Percentiles rank a stretch among this genome's conserved stretches.
Conservation (phyloP, 2,113 vertebrate species). For the Colossoma macropomum region DNA sequence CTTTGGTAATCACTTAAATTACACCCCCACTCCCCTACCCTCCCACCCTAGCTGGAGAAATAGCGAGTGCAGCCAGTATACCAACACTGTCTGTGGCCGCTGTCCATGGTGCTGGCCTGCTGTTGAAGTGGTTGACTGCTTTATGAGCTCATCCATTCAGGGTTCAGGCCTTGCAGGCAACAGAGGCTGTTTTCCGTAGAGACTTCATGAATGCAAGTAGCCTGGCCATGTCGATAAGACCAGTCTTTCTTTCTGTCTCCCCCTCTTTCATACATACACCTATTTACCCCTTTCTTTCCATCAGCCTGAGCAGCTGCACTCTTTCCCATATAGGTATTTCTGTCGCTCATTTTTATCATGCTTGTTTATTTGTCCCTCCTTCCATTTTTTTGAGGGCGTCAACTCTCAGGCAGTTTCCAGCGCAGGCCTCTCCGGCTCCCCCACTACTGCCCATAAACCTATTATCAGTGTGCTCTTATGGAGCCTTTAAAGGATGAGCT, state of each 20-base stretch:
- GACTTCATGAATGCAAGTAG: neutral
- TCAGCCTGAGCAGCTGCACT: neutral
- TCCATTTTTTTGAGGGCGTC: neutral
- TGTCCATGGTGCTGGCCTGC: neutral
- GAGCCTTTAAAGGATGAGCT: neutral
- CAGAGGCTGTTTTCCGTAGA: neutral
- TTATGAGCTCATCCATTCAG: conserved; percentile 19
- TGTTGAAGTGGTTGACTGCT: neutral
- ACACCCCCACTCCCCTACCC: neutral
- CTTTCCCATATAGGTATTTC: neutral
- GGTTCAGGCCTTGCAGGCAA: conserved; percentile 3
- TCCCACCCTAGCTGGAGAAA: neutral
- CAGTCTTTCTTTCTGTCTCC: neutral
- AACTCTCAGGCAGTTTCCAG: neutral
- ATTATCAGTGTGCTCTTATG: conserved; percentile 10
- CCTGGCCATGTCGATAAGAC: neutral
- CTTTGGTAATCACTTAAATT: too few relatives aligned
- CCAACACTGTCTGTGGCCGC: neutral
- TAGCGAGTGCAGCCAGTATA: neutral
- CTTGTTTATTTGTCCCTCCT: neutral
- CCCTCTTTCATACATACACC: neutral
- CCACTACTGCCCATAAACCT: conserved; percentile 1
- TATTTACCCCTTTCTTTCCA: neutral
- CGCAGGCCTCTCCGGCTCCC: neutral
- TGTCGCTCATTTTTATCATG: neutral